Conservation (phyloP, 2,113 vertebrate genomes). For the Narcine bancroftii region DNA sequence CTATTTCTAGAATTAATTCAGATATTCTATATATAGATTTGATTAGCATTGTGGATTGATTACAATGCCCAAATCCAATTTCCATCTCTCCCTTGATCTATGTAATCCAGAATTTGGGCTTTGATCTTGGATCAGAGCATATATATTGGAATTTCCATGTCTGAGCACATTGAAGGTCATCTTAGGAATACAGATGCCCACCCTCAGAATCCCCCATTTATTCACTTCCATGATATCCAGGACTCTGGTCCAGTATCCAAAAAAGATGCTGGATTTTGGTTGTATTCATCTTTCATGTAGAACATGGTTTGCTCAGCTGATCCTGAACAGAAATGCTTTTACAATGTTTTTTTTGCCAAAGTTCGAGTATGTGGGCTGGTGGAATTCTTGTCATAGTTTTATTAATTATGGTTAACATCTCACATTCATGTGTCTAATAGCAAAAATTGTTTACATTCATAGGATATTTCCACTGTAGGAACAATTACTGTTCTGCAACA, state of each 20-base stretch:
- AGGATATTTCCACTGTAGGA: background rate
- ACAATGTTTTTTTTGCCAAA: background rate
- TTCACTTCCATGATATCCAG: background rate
- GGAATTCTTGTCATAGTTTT: conserved; percentile 26
- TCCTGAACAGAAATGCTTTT: background rate
- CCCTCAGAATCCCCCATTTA: background rate
- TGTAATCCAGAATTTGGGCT: no score
- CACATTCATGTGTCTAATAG: background rate
- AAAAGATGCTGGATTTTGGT: background rate
- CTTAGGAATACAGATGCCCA: background rate
- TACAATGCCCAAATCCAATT: no score
- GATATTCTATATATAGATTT: no score
- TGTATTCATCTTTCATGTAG: background rate
- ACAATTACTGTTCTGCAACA: background rate
- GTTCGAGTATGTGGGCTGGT: background rate
- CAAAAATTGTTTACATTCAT: conserved; percentile 17
- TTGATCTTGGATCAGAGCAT: no score
- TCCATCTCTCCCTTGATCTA: no score
- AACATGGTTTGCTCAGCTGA: background rate
- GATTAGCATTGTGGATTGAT: no score
- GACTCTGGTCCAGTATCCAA: background rate
- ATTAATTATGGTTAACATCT: conserved; percentile 21
- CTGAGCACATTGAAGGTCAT: background rate
- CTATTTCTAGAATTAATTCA: no score
- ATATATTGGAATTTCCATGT: no score